Conservation (phyloP, 2,113 vertebrate genomes). For the Chaetorhynchus papuensis region DNA sequence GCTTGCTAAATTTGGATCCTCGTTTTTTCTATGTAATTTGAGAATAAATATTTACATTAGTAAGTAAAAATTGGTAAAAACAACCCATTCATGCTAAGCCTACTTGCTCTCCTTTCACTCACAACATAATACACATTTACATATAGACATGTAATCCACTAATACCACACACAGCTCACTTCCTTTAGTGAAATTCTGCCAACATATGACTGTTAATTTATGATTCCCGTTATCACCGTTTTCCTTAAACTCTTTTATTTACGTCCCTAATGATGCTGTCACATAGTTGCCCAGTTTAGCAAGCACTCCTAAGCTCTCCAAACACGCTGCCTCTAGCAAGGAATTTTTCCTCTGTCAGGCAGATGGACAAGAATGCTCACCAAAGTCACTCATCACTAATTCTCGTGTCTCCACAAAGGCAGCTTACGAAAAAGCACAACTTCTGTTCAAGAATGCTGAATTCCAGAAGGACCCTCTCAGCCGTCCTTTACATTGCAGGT, state of each 20-base stretch:
- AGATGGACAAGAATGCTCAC: neutral
- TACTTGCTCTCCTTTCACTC: neutral
- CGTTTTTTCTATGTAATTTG: rapidly evolving
- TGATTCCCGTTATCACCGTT: neutral
- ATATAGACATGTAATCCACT: neutral
- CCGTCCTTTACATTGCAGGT: neutral
- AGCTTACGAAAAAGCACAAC: neutral
- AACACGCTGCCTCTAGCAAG: neutral
- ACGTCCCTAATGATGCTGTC: neutral
- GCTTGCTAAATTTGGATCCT: neutral
- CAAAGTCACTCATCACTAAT: neutral
- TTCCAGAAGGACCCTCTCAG: neutral
- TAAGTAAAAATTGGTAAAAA: neutral
- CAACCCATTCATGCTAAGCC: neutral
- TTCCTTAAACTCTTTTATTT: neutral
- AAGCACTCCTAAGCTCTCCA: neutral
- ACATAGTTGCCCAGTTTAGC: neutral
- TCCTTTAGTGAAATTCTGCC: neutral
- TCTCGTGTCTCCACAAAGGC: neutral
- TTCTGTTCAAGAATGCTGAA: neutral
- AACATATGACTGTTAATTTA: neutral
- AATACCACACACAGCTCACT: neutral
- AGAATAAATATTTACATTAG: neutral
- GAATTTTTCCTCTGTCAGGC: neutral
- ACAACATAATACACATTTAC: neutral